A percentile compares a stretch with the other conserved stretches of the same genome.
Conservation (phyloP, 2,797 vertebrate species). For the Lithobates pipiens region DNA sequence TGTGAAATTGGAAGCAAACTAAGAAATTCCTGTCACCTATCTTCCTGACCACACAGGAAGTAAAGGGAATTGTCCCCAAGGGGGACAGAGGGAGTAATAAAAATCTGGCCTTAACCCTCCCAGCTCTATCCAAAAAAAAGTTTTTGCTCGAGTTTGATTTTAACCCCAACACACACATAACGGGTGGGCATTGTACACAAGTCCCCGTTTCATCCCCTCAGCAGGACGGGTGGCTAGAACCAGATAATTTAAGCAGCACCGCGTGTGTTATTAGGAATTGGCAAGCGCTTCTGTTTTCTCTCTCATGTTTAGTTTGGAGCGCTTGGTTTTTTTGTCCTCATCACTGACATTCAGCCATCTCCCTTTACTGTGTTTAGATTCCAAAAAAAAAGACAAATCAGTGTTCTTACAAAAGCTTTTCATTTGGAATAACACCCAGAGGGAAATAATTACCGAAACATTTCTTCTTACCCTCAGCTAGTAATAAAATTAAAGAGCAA, state of each 20-base stretch:
- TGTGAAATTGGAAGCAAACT: too few relatives aligned
- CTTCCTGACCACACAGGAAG: too few relatives aligned
- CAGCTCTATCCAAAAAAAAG: too few relatives aligned
- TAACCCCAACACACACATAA: background rate
- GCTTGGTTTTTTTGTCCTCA: background rate
- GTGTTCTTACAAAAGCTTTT: background rate
- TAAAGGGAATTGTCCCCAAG: too few relatives aligned
- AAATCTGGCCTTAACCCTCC: too few relatives aligned
- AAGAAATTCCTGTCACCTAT: too few relatives aligned
- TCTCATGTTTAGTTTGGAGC: slow-evolving; percentile 53
- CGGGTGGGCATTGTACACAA: background rate
- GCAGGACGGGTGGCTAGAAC: slow-evolving; percentile 38
- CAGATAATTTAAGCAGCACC: slow-evolving; percentile 50
- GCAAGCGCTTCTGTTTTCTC: slow-evolving; percentile 51
- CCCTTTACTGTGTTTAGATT: background rate
- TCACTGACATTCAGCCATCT: slow-evolving; percentile 31
- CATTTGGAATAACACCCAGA: background rate
- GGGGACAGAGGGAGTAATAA: too few relatives aligned
- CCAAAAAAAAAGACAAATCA: background rate
- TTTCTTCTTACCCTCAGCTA: background rate
- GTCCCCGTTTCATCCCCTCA: slow-evolving; percentile 1
- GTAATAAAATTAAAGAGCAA: too few relatives aligned
- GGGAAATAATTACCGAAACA: background rate
- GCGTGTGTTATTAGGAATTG: slow-evolving; percentile 50
- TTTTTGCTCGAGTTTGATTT: too few relatives aligned